Evolutionary conservation across 2,113 vertebrate genomes (phyloP).

Genomic region (Cygnus buccinator): DNA sequence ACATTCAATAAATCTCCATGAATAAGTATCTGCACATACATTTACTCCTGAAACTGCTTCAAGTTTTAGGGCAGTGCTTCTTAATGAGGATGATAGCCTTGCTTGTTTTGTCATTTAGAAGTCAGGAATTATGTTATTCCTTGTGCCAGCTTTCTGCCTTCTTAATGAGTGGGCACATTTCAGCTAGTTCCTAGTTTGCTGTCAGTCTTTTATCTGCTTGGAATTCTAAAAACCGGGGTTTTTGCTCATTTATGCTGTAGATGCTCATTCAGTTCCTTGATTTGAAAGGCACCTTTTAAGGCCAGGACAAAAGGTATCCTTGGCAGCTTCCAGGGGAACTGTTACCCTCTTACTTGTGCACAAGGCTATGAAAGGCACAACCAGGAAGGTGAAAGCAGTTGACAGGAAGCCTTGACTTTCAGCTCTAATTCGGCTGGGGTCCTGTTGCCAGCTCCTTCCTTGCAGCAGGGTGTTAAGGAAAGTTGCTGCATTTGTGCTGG

Average conservation of each 20-base stretch:
- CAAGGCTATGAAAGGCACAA: neutral
- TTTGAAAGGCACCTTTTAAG: neutral
- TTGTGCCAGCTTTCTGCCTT: neutral
- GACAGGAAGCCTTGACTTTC: neutral
- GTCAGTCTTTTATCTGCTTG: neutral
- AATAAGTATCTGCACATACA: rapidly evolving
- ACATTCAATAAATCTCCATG: neutral
- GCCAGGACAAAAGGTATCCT: neutral
- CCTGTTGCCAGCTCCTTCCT: neutral
- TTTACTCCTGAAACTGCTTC: neutral
- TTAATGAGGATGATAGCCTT: neutral
- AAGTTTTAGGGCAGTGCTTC: neutral
- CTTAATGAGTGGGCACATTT: neutral
- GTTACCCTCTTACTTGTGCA: neutral
- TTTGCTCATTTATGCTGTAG: neutral
- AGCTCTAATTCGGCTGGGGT: neutral
- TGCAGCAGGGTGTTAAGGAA: neutral
- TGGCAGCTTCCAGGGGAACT: neutral
- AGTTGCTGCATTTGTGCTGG: neutral
- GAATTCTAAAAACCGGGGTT: neutral
- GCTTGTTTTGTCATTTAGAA: neutral
- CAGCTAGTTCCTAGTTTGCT: neutral
- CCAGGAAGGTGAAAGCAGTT: neutral
- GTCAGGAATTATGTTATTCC: neutral
- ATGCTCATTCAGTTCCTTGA: neutral